Evolutionary conservation across 2,888 invertebrate species (phyloP).

Genomic region (Eupithecia subfuscata): DNA sequence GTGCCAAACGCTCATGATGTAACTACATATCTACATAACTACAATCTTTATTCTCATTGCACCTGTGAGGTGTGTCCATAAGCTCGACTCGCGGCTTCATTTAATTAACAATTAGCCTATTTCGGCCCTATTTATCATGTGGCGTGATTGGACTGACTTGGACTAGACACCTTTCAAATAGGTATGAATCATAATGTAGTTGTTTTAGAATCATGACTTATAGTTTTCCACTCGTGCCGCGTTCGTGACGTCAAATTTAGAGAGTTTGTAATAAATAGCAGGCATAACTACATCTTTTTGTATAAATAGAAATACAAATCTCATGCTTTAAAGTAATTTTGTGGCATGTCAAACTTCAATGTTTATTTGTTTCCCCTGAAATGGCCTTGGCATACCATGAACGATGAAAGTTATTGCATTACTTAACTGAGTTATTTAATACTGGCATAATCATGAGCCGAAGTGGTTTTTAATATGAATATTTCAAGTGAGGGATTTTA

Average conservation of each 20-base stretch:
- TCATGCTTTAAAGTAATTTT: background rate
- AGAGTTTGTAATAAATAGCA: background rate
- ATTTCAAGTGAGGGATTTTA: slow-evolving; percentile 11
- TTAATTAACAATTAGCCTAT: slow-evolving; percentile 26
- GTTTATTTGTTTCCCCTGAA: slow-evolving; percentile 14
- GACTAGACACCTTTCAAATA: slow-evolving; percentile 17
- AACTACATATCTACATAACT: slow-evolving; percentile 8
- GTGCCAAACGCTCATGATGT: slow-evolving; percentile 34
- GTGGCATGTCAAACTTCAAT: slow-evolving; percentile 5
- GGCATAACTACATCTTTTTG: background rate
- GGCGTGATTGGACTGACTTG: slow-evolving; percentile 16
- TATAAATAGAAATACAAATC: background rate
- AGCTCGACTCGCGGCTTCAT: slow-evolving; percentile 16
- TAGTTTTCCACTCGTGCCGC: background rate
- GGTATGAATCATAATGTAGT: slow-evolving; percentile 2
- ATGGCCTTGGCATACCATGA: slow-evolving; percentile 14
- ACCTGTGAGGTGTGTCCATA: slow-evolving; percentile 31
- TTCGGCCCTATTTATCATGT: slow-evolving; percentile 19
- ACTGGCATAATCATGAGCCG: slow-evolving; percentile 10
- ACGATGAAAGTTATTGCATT: slow-evolving; percentile 21
- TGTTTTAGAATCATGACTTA: background rate
- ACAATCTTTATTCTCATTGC: slow-evolving; percentile 34
- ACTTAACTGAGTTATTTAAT: slow-evolving; percentile 20
- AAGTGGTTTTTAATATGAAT: slow-evolving; percentile 14
- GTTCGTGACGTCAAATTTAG: background rate